These are phyloP conservation scores for Dipodomys ordii DNA, from an alignment of 2,113 vertebrate species.

Conservation along the genomic window DNA sequence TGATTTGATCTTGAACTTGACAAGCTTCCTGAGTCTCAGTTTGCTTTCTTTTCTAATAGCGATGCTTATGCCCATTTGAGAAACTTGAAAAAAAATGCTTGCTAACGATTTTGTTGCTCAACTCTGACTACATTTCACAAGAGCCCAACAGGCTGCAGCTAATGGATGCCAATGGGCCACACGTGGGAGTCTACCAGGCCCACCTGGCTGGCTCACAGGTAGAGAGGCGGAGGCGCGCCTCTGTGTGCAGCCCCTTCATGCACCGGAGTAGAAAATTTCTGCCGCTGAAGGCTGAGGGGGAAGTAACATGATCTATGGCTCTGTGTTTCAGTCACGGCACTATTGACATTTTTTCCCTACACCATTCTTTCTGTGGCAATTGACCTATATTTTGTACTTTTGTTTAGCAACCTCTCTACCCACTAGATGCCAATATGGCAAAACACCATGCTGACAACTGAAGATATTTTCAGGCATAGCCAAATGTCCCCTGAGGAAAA, in stretches of 20 bases:
- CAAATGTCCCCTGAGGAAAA: background rate
- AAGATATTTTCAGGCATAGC: background rate
- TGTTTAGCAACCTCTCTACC: background rate
- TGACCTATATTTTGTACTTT: background rate
- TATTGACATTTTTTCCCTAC: background rate
- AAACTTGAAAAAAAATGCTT: background rate
- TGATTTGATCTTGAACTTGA: background rate
- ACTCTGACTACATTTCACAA: background rate
- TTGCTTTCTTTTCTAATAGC: background rate
- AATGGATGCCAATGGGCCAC: background rate
- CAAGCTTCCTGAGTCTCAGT: background rate
- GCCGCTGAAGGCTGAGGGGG: background rate
- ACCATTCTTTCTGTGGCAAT: background rate
- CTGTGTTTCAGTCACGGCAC: background rate
- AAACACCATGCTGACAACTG: background rate
- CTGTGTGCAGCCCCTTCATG: background rate
- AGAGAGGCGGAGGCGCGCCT: background rate
- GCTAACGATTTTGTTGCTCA: background rate
- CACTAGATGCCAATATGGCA: background rate
- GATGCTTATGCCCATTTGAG: background rate
- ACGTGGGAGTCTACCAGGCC: too few species aligned
- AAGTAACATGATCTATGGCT: background rate
- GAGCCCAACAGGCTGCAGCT: background rate
- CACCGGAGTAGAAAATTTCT: background rate
- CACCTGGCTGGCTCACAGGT: background rate